phyloP scores from a whole-genome alignment of 1,140 invertebrate genomes.

The Venturia canescens region DNA sequence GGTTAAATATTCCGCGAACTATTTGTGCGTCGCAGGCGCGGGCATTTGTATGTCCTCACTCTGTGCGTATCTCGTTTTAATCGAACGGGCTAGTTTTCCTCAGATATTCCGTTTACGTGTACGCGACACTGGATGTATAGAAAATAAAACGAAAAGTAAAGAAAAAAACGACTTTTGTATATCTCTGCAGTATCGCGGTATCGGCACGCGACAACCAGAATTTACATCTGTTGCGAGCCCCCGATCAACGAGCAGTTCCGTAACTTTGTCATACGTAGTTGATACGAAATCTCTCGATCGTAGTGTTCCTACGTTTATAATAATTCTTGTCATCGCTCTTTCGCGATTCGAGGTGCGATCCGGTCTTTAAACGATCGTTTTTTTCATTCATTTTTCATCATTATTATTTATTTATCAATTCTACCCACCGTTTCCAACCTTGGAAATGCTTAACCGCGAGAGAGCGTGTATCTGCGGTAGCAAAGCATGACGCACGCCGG shows the following conservation, averaged over 20 bases:
- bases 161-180: too few relatives aligned
- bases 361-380: too few relatives aligned
- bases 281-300: background rate
- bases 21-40: background rate
- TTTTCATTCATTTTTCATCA: constrained; percentile 63
- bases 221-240: background rate
- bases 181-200: constrained; percentile 6
- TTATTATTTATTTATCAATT: background rate
- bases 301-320: background rate
- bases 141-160: too few relatives aligned
- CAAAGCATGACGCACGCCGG: constrained; percentile 45
- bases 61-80: background rate
- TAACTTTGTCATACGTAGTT: background rate
- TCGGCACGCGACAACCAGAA: constrained; percentile 32
- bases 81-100: background rate
- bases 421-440: constrained; percentile 54
- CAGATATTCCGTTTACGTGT: constrained; percentile 5
- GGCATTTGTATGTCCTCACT: background rate
- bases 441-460: constrained; percentile 52
- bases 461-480: constrained; percentile 61
- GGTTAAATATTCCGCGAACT: constrained; percentile 17
- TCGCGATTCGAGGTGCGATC: constrained; percentile 19
- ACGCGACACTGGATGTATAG: background rate
- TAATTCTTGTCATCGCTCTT: background rate
- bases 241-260: background rate